phyloP scores from a whole-genome alignment of 2,888 invertebrate genomes.

The Ennomos quercinarius region DNA sequence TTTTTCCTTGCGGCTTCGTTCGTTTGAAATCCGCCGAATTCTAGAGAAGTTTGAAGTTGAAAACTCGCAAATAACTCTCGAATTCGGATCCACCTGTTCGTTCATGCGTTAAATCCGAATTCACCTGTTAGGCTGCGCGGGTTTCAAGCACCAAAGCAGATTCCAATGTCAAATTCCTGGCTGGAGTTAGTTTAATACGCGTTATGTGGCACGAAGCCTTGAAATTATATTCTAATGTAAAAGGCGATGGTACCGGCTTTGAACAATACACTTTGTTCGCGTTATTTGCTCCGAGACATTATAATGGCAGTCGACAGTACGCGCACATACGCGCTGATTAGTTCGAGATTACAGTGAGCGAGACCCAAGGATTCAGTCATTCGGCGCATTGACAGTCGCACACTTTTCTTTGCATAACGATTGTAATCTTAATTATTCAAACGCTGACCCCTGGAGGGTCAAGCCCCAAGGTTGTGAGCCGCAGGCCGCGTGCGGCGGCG shows the following conservation, averaged over 20 bases:
- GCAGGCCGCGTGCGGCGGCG: conserved; percentile 16
- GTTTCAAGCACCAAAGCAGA: conserved; percentile 17
- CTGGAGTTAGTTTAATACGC: conserved; percentile 7
- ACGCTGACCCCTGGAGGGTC: conserved; percentile 41
- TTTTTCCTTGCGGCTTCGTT: conserved; percentile 29
- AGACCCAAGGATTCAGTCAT: conserved; percentile 17
- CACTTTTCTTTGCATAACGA: conserved; percentile 40
- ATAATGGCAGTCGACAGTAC: conserved; percentile 5
- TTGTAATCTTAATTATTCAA: conserved; percentile 45
- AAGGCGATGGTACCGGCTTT: conserved; percentile 13
- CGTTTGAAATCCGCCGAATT: conserved; percentile 21
- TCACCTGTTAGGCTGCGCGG: conserved; percentile 15
- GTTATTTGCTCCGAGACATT: conserved; percentile 7
- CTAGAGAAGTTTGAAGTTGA: conserved; percentile 22
- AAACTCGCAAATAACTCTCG: conserved; percentile 28
- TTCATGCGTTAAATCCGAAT: conserved; percentile 22
- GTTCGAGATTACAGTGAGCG: conserved; percentile 14
- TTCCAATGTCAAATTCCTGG: conserved; percentile 17
- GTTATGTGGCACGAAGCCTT: conserved; percentile 12
- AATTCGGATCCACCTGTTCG: conserved; percentile 25
- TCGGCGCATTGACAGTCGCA: conserved; percentile 23
- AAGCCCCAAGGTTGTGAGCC: conserved; percentile 43
- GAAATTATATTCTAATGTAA: conserved; percentile 4
- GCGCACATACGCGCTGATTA: conserved; percentile 12
- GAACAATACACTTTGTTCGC: conserved; percentile 10